Conservation (phyloP, 2,888 invertebrate genomes). For the Phlogophora meticulosa region DNA sequence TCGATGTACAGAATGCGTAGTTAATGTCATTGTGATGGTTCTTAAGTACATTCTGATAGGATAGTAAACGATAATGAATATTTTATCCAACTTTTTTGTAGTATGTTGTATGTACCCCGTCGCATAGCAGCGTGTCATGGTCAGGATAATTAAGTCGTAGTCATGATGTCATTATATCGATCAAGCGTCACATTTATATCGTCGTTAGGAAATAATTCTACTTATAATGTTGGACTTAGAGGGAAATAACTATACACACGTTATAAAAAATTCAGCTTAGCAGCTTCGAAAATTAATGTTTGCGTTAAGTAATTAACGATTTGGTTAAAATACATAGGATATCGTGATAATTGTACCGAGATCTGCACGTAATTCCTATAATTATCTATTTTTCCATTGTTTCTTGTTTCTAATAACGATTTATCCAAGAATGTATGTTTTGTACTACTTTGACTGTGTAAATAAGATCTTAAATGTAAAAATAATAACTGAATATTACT, state of each 20-base stretch:
- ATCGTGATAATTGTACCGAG: background rate
- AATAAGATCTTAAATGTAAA: slow-evolving; percentile 45
- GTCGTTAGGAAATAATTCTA: background rate
- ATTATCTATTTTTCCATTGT: slow-evolving; percentile 3
- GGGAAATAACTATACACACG: background rate
- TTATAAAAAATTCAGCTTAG: background rate
- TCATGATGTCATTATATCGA: slow-evolving; percentile 44
- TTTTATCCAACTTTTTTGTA: slow-evolving; percentile 2
- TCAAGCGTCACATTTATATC: slow-evolving; percentile 10
- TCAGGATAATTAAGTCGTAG: slow-evolving; percentile 20
- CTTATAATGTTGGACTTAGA: background rate
- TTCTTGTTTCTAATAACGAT: slow-evolving; percentile 5
- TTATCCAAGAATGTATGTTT: slow-evolving; percentile 23
- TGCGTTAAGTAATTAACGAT: background rate
- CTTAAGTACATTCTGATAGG: too few species aligned
- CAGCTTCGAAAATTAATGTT: background rate
- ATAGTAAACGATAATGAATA: slow-evolving; percentile 4
- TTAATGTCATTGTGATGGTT: too few species aligned
- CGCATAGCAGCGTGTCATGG: slow-evolving; percentile 31
- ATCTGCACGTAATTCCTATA: slow-evolving; percentile 37
- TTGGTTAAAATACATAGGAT: background rate
- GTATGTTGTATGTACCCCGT: slow-evolving; percentile 15
- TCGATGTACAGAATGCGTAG: too few species aligned
- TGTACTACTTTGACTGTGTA: slow-evolving; percentile 49
- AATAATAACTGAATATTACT: slow-evolving; percentile 26